Percentiles rank a stretch among this genome's conserved stretches.
Conservation (phyloP, 2,113 vertebrate genomes). For the Riparia riparia region DNA sequence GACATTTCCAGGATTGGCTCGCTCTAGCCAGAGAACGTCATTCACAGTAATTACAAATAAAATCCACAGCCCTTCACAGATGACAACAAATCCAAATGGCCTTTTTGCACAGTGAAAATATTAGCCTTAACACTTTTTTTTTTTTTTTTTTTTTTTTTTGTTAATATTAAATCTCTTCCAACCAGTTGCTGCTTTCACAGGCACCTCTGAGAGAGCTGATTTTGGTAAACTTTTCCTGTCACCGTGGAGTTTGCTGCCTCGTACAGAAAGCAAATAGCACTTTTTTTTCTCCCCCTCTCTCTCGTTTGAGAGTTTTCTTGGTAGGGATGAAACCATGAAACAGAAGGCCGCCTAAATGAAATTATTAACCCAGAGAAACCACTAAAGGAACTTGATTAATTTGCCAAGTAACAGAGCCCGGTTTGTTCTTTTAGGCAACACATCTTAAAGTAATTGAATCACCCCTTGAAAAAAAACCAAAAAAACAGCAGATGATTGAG, state of each 20-base stretch:
- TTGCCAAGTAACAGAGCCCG: constrained; percentile 50
- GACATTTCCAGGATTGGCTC: constrained; percentile 48
- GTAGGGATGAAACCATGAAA: constrained; percentile 12
- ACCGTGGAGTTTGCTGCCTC: accelerated
- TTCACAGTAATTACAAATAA: constrained; percentile 26
- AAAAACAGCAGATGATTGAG: constrained; percentile 54
- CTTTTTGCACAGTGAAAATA: constrained; percentile 55
- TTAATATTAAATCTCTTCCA: not conserved
- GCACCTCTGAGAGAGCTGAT: not conserved
- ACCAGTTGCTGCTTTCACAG: constrained; percentile 56
- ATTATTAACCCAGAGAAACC: constrained; percentile 68
- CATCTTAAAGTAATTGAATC: constrained; percentile 70
- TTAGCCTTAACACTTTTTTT: constrained; percentile 51
- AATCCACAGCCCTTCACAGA: constrained; percentile 48
- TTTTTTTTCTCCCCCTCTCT: not conserved
- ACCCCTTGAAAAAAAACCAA: constrained; percentile 54
- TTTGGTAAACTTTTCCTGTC: not conserved
- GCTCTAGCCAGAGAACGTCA: constrained; percentile 10
- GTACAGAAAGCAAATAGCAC: not conserved
- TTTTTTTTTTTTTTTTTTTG: not conserved
- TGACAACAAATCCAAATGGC: constrained; percentile 62
- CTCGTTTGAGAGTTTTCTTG: not conserved
- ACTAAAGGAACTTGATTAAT: constrained; percentile 68
- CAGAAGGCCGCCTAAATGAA: constrained; percentile 54
- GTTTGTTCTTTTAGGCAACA: constrained; percentile 68